Percentiles rank a stretch among this genome's conserved stretches.
These are phyloP conservation scores for Ricordea florida DNA, from an alignment of 92 coral and sea anemone species.

Conservation along the genomic window DNA sequence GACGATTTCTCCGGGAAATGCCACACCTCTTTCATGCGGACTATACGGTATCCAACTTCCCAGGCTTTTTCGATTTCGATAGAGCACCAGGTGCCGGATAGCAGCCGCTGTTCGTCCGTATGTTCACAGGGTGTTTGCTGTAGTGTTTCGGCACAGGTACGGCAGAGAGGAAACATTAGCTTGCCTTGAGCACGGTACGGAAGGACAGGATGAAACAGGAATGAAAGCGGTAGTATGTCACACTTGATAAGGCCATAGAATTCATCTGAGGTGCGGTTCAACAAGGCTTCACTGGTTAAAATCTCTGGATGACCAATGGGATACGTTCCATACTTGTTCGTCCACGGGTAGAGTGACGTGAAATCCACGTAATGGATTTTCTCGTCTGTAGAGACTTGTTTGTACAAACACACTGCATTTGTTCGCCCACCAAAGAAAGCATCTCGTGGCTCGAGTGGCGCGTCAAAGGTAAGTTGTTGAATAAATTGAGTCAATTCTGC, in stretches of 20 bases:
- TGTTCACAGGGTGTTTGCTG: neutral
- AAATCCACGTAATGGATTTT: conserved; percentile 8
- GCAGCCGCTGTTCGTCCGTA: neutral
- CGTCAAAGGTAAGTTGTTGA: neutral
- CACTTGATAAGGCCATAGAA: neutral
- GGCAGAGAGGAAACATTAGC: conserved; percentile 20
- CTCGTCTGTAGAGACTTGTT: neutral
- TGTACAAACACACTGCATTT: conserved; percentile 7
- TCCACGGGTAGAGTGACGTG: neutral
- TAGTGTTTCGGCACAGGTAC: neutral
- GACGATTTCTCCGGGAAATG: neutral
- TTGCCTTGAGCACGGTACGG: neutral
- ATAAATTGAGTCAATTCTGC: no score
- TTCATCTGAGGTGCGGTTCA: neutral
- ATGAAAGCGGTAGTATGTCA: neutral
- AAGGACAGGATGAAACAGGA: conserved; percentile 11
- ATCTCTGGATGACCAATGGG: neutral
- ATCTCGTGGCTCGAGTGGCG: conserved; percentile 27
- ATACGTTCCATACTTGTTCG: neutral
- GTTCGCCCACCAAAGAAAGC: conserved; percentile 51
- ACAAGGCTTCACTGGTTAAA: neutral
- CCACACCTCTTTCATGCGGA: neutral
- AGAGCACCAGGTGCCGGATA: no score
- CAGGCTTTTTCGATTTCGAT: neutral
- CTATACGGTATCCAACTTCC: neutral